phyloP scores from a whole-genome alignment of 2,113 vertebrate genomes.

The Oreotrochilus melanogaster region DNA sequence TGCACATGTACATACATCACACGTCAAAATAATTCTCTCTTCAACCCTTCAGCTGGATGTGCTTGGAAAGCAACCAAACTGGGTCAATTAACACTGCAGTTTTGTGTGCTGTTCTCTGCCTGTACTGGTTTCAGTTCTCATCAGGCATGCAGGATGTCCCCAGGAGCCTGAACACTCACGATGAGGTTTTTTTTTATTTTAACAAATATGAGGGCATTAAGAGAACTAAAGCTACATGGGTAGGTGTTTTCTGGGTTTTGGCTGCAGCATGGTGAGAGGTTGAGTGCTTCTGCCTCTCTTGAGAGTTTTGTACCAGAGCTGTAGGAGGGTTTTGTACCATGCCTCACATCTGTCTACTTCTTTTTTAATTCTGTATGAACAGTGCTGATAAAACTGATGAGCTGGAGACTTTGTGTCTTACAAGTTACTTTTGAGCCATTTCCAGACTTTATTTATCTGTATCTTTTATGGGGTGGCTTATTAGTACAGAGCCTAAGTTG shows the following conservation, averaged over 20 bases:
- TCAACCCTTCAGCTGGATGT: background rate
- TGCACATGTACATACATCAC: rapidly evolving
- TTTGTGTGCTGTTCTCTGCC: background rate
- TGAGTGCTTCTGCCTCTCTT: background rate
- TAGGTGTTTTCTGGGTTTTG: background rate
- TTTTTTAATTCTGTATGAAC: background rate
- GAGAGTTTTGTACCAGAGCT: background rate
- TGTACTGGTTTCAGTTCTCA: background rate
- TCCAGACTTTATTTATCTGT: background rate
- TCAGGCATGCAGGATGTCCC: background rate
- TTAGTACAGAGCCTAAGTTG: rapidly evolving
- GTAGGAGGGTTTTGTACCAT: background rate
- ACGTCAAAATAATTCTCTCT: background rate
- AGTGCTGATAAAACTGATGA: background rate
- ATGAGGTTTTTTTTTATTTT: background rate
- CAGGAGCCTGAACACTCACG: background rate
- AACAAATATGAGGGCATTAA: background rate
- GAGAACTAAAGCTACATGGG: background rate
- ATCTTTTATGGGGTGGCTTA: background rate
- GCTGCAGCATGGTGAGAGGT: no score
- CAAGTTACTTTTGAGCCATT: background rate
- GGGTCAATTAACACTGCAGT: background rate
- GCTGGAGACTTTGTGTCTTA: background rate
- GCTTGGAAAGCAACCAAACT: background rate
- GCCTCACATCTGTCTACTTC: background rate